Evolutionary conservation across 2,113 vertebrate species (phyloP), one percentile per base, ranked within the genome.

Genomic region (Chamaea fasciata): DNA sequence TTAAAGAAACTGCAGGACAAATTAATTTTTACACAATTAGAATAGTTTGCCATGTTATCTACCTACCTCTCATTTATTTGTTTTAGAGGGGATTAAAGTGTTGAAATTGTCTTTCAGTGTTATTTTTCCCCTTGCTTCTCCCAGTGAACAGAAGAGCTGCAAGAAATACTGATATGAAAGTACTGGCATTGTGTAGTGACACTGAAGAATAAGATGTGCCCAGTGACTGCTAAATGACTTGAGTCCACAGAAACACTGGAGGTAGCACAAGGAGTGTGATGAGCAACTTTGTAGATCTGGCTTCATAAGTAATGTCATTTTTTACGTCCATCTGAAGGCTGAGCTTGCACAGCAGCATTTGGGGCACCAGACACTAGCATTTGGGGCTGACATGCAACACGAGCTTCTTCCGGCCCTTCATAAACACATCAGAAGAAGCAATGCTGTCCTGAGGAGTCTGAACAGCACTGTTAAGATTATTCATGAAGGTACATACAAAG

Each of bases 1-100:
- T 92, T 84, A 90, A 94, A 87, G 73, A 86, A 93, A 82, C 65
- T 83, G 44, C 53, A 92, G 77, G 65, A 68, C 15, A 90, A 89
- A 81, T 78, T 57, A 68, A 26, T 68, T 93, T 87, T 71, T 60
- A 78, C 41, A 65, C 60, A 0, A 23, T 87, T 89, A 56, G 49
- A 78, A 37, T 75, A 87, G 44, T 90, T 35, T 75, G 47, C 23
- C 35, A 27, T 30, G 7, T 84, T 39, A 60, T 50, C 79, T 68
- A 64, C 31, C 28, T 64, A 52, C 26, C 77, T 95, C 37, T 55
- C 80, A 39, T 70, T 50, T 70, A 46, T 91, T 90, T 92, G 60
- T 41, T 83, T 96, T 81, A 64, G 50, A 83, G 42, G 47, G 9
- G 12, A 83, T 67, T 70, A 52, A 77, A 89, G 8, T 65, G 41